Evolutionary conservation across 2,888 invertebrate species (phyloP), one percentile per base, ranked within the genome.

Genomic region (Eretmocerus hayati): DNA sequence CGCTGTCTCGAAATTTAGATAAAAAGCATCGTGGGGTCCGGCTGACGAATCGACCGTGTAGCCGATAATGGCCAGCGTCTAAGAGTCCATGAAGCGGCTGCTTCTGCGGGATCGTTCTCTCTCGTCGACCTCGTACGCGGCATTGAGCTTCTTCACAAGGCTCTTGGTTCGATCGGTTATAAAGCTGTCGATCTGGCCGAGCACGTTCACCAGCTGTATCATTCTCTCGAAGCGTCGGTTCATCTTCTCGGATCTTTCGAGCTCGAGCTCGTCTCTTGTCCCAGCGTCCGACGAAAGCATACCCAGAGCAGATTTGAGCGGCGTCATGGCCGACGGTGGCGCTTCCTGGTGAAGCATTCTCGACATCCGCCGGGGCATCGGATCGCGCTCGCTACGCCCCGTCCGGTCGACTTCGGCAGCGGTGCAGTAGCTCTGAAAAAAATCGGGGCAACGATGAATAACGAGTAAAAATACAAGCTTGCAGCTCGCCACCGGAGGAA

Each of bases 181-280:
- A 56, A 75, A 77, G 22, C 71, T 67, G 56, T 77, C 76, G 26
- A 77, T 68, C 59, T 77, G 74, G 3, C 75, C 76, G 45, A 76
- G 62, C 46, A 77, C 70, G 52, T 72, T 74, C 3, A 77, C 72
- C 33, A 77, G 61, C 55, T 75, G 72, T 43, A 76, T 71, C 64
- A 77, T 69, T 57, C 66, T 72, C 48, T 76, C 75, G 49, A 77
- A 75, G 56, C 72, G 71, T 22, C 66, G 69, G 51, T 75, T 74
- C 21, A 74, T 58, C 46, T 65, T 63, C 55, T 74, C 71, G 1
- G 69, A 63, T 50, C 65, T 66, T 33, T 72, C 65, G 31, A 65
- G 4, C 3, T 48, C 53, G 11, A 44, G 2, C 18, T 54, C 42
- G 2, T 50, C 46, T n/a, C n/a, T n/a, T n/a, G n/a, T n/a, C n/a